Percentiles rank a stretch among this genome's conserved stretches.
phyloP scores from a whole-genome alignment of 2,113 vertebrate species.

The Alectura lathami region DNA sequence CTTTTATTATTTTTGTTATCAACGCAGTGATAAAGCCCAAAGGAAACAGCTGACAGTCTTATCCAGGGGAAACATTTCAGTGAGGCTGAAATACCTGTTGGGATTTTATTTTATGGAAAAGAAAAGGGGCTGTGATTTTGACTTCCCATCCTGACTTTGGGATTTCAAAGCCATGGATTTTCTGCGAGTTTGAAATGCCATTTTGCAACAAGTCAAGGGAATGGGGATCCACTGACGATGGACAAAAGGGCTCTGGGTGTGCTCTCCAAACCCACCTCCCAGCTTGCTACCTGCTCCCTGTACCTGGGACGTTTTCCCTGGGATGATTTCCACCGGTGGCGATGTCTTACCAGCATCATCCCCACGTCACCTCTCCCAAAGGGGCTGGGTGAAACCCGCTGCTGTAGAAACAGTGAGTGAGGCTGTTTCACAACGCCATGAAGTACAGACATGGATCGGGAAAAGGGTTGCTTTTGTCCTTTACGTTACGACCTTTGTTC shows the following conservation, averaged over 20 bases:
- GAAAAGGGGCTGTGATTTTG: background rate
- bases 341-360: background rate
- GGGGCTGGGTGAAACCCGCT: background rate
- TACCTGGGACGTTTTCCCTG: background rate
- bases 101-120: background rate
- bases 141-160: background rate
- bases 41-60: background rate
- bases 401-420: background rate
- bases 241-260: background rate
- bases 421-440: background rate
- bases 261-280: background rate
- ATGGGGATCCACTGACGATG: background rate
- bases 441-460: background rate
- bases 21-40: background rate
- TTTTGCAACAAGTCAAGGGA: background rate
- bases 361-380: rapidly evolving
- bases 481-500: constrained; percentile 46
- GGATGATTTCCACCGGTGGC: rapidly evolving
- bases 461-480: background rate
- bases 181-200: background rate
- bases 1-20: background rate
- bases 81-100: background rate
- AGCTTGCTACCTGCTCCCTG: rapidly evolving
- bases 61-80: rapidly evolving
- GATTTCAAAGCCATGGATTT: background rate